These are phyloP conservation scores for Brotula barbata DNA, from an alignment of 2,797 vertebrate genomes.

Conservation along the genomic window DNA sequence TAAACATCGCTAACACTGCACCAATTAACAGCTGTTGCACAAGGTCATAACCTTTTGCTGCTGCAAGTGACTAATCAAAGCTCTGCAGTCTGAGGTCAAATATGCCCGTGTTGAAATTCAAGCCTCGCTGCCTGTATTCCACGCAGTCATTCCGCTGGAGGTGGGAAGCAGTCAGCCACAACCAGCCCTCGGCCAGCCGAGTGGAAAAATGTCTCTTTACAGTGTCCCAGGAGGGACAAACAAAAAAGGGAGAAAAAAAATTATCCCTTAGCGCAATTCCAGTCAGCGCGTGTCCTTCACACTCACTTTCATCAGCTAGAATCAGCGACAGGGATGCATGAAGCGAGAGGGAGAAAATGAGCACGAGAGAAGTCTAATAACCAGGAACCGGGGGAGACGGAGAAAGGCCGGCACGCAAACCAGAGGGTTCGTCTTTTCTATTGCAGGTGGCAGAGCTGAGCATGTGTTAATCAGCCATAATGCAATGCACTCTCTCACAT, in stretches of 20 bases:
- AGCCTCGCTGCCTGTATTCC: conserved; percentile 24
- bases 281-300: conserved; percentile 63
- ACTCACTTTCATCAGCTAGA: conserved; percentile 49
- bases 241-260: conserved; percentile 32
- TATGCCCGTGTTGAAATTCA: conserved; percentile 25
- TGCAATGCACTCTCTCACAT: conserved; percentile 68
- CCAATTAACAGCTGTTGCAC: conserved; percentile 5
- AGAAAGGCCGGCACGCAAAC: conserved; percentile 25
- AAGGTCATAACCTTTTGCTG: conserved; percentile 21
- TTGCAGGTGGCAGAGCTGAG: conserved; percentile 51
- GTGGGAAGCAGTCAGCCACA: conserved; percentile 47
- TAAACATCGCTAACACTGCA: conserved; percentile 18
- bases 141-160: conserved; percentile 28
- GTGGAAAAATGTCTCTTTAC: conserved; percentile 65
- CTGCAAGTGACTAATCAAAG: conserved; percentile 39
- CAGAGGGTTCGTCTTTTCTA: conserved; percentile 53
- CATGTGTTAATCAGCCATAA: conserved; percentile 74
- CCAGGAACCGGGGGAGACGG: conserved; percentile 1
- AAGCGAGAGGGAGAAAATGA: conserved; percentile 35
- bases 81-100: conserved; percentile 43
- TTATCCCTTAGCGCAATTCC: conserved; percentile 44
- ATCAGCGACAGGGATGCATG: neutral
- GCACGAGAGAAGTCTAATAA: conserved; percentile 26
- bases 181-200: conserved; percentile 51
- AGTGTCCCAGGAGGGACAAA: conserved; percentile 56